Percentiles rank a stretch among this genome's conserved stretches.
Conservation (phyloP, 30 jellyfish, hydroid and myxozoan species). For the Aurelia sp. region DNA sequence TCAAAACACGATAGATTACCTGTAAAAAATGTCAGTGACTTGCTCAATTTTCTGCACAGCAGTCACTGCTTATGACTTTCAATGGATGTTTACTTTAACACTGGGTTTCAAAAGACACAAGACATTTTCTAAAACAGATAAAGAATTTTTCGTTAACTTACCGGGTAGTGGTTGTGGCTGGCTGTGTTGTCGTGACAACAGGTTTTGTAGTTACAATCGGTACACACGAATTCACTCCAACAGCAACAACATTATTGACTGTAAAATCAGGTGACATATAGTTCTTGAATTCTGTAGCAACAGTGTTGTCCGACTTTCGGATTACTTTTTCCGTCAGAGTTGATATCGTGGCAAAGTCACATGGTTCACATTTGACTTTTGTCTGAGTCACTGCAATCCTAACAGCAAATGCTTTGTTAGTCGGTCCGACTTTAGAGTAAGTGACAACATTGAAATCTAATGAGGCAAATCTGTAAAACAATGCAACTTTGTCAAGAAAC, state of each 20-base stretch:
- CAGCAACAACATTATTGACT: background rate
- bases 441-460: constrained; percentile 5
- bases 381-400: background rate
- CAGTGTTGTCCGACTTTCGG: background rate
- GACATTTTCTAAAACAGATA: too few relatives aligned
- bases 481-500: constrained; percentile 34
- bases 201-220: constrained; percentile 3
- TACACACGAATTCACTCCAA: constrained; percentile 16
- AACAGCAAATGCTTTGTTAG: background rate
- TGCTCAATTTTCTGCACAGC: too few relatives aligned
- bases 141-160: too few relatives aligned
- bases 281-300: background rate
- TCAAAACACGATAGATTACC: too few relatives aligned
- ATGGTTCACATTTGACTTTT: constrained; percentile 28
- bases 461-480: background rate
- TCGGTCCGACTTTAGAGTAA: background rate
- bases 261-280: constrained; percentile 24
- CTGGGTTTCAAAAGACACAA: too few relatives aligned
- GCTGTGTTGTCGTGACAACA: background rate
- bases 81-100: too few relatives aligned
- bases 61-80: too few relatives aligned
- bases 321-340: constrained; percentile 2
- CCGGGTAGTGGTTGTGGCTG: background rate
- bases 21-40: too few relatives aligned
- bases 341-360: constrained; percentile 14